Conservation (phyloP, 2,113 vertebrate genomes). For the Craseonycteris thonglongyai region DNA sequence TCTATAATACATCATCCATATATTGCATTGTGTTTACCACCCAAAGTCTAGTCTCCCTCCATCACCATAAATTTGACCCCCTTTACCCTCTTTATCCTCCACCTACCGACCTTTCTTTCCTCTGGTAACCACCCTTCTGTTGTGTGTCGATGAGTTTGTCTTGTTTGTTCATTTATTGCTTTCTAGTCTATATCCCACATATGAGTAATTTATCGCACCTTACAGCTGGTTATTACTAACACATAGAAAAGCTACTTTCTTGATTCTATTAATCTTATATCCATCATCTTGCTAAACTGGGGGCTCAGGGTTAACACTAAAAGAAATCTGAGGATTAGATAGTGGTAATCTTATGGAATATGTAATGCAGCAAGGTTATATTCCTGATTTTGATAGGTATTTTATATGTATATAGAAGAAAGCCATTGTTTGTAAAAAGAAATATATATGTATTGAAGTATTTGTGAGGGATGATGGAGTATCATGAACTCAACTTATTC, state of each 20-base stretch:
- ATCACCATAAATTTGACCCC: no score
- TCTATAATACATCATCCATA: no score
- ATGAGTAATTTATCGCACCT: neutral
- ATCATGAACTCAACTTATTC: neutral
- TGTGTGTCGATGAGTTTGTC: no score
- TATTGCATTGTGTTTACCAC: no score
- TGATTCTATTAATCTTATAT: neutral
- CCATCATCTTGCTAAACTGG: neutral
- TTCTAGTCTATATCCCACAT: no score
- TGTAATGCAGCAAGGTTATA: accelerated
- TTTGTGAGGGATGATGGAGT: neutral
- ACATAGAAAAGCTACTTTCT: neutral
- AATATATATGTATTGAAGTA: neutral
- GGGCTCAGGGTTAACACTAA: neutral
- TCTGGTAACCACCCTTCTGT: no score
- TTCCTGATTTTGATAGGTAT: neutral
- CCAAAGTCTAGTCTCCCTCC: no score
- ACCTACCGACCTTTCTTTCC: no score
- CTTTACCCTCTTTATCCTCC: no score
- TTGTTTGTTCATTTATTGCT: no score
- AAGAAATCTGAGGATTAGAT: neutral
- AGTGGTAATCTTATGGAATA: no score
- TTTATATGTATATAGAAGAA: neutral
- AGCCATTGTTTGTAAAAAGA: neutral
- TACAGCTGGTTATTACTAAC: neutral